Percentiles rank a stretch among this genome's conserved stretches.
Evolutionary conservation across 1,140 invertebrate species (phyloP).

Genomic region (Drosophila nikananu): DNA sequence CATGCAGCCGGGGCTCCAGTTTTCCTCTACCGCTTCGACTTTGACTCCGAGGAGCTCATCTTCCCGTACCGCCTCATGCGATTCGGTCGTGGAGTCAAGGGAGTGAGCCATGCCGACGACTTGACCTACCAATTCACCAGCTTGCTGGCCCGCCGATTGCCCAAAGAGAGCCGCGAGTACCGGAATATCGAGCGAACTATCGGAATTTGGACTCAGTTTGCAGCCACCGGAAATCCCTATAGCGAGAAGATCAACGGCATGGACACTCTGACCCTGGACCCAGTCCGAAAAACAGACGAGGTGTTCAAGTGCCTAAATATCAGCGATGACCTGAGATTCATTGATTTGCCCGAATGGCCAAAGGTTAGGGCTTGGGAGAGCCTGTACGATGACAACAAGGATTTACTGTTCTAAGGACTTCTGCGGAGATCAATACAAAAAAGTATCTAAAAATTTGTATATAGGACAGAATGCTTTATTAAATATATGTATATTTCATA

Average conservation of each 20-base stretch:
- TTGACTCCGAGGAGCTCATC: constrained; percentile 80
- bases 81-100: constrained; percentile 75
- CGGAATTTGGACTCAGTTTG: constrained; percentile 85
- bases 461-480: constrained; percentile 37
- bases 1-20: constrained; percentile 80
- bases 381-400: constrained; percentile 61
- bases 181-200: constrained; percentile 80
- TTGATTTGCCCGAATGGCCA: constrained; percentile 84
- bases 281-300: constrained; percentile 67
- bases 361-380: constrained; percentile 85
- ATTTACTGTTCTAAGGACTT: constrained; percentile 55
- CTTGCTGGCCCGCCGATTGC: constrained; percentile 81
- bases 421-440: neutral
- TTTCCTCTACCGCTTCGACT: constrained; percentile 85
- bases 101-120: constrained; percentile 88
- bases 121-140: constrained; percentile 88
- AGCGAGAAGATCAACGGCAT: constrained; percentile 72
- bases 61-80: constrained; percentile 82
- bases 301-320: constrained; percentile 85
- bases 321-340: constrained; percentile 77
- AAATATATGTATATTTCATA: constrained; percentile 24
- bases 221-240: constrained; percentile 82
- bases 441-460: constrained; percentile 12
- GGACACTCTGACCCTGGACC: constrained; percentile 71
- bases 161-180: constrained; percentile 78